A percentile compares a stretch with the other conserved stretches of the same genome.
These are phyloP conservation scores for Mythimna albipuncta DNA, from an alignment of 2,888 invertebrate genomes.

Conservation along the genomic window DNA sequence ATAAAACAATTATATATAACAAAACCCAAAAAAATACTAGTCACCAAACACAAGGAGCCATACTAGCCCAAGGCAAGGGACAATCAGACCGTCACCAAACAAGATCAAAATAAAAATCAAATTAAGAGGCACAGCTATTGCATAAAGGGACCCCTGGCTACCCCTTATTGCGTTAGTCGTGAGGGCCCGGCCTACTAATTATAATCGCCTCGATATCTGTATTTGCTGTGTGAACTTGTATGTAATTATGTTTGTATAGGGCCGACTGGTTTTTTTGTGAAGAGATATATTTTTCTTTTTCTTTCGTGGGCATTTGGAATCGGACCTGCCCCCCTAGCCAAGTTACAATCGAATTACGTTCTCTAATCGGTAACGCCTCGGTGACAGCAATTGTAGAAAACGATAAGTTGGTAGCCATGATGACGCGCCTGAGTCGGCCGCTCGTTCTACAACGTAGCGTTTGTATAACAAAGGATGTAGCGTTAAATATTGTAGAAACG, in stretches of 20 bases:
- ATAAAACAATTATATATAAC: slow-evolving; percentile 34
- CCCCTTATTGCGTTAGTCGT: slow-evolving; percentile 69
- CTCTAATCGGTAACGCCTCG: too few relatives aligned
- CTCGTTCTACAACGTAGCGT: too few relatives aligned
- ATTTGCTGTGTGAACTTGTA: slow-evolving; percentile 61
- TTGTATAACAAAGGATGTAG: too few relatives aligned
- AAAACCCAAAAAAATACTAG: slow-evolving; percentile 50
- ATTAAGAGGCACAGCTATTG: slow-evolving; percentile 77
- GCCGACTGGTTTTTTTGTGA: background rate
- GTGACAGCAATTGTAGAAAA: too few relatives aligned
- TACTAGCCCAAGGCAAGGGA: slow-evolving; percentile 66
- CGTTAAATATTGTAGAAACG: too few relatives aligned
- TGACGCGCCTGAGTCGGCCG: too few relatives aligned
- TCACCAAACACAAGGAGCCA: slow-evolving; percentile 60
- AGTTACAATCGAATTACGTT: too few relatives aligned
- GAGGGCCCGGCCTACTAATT: slow-evolving; percentile 71
- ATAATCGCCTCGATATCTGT: slow-evolving; percentile 72
- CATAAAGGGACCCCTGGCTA: slow-evolving; percentile 70
- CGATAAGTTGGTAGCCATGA: too few relatives aligned
- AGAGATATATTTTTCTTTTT: background rate
- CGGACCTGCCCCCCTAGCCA: too few relatives aligned
- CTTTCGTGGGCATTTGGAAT: too few relatives aligned
- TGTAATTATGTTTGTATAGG: slow-evolving; percentile 31
- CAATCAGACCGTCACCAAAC: slow-evolving; percentile 80
- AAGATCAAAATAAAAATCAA: slow-evolving; percentile 88